phyloP scores from a whole-genome alignment of 2,113 vertebrate genomes.

The pig (Sus scrofa) region DNA sequence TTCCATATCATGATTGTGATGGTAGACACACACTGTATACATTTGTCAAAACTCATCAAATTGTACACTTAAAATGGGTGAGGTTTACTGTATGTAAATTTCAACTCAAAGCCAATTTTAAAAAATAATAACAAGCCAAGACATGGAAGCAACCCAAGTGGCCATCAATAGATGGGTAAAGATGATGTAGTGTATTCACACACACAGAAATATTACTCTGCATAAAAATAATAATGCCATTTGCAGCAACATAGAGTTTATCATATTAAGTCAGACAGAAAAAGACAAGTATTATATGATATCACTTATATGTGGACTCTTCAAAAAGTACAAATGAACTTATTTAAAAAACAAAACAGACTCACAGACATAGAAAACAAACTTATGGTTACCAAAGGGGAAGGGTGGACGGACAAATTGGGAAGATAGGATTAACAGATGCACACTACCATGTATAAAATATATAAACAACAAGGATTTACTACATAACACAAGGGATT shows the following conservation, averaged over 20 bases:
- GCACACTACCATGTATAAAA: neutral
- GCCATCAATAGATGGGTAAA: neutral
- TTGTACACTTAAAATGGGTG: conserved; percentile 14
- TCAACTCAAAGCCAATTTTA: neutral
- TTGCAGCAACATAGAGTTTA: neutral
- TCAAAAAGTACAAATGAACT: neutral
- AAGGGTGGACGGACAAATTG: neutral
- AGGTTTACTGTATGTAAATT: conserved; percentile 24
- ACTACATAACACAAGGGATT: neutral
- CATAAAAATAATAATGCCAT: neutral
- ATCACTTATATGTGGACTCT: neutral
- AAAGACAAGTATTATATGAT: neutral
- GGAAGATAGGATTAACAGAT: neutral
- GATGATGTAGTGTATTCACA: neutral
- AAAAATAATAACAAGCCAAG: neutral
- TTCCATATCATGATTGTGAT: neutral
- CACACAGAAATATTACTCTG: neutral
- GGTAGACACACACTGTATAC: neutral
- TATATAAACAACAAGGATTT: neutral
- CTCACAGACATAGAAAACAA: neutral
- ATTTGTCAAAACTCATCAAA: conserved; percentile 57
- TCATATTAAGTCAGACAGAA: neutral
- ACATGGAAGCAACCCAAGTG: neutral
- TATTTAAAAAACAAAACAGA: neutral
- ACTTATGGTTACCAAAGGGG: too few species aligned